Percentiles rank a stretch among this genome's conserved stretches.
phyloP scores from a whole-genome alignment of 2,113 vertebrate genomes.

The Mirounga angustirostris region DNA sequence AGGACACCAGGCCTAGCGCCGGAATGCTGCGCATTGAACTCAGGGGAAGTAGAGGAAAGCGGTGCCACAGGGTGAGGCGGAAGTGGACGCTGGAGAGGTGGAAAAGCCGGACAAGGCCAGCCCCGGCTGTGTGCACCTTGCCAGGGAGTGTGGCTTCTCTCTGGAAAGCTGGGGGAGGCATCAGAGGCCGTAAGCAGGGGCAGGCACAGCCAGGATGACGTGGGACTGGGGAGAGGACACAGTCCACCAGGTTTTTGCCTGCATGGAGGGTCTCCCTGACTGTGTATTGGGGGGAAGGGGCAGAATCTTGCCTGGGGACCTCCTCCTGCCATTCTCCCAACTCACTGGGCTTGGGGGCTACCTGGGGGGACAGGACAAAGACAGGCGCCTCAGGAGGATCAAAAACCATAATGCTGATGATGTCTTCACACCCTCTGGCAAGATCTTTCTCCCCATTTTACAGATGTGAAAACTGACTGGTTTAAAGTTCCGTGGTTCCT shows the following conservation, averaged over 20 bases:
- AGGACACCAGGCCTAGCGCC: background rate
- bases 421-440: background rate
- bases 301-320: background rate
- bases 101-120: background rate
- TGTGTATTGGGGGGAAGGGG: background rate
- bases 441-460: background rate
- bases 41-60: background rate
- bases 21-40: background rate
- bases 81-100: background rate
- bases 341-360: background rate
- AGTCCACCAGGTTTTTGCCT: background rate
- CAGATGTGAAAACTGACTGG: background rate
- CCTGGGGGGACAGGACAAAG: background rate
- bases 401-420: background rate
- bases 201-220: accelerated
- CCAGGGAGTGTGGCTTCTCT: background rate
- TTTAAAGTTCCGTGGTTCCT: background rate
- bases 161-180: background rate
- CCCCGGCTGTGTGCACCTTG: accelerated
- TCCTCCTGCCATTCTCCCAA: background rate
- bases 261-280: background rate
- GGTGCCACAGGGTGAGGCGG: no score
- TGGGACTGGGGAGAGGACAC: background rate
- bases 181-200: background rate
- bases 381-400: background rate